Evolutionary conservation across 2,888 invertebrate genomes (phyloP).

Genomic region (Aleiodes leptofemur): DNA sequence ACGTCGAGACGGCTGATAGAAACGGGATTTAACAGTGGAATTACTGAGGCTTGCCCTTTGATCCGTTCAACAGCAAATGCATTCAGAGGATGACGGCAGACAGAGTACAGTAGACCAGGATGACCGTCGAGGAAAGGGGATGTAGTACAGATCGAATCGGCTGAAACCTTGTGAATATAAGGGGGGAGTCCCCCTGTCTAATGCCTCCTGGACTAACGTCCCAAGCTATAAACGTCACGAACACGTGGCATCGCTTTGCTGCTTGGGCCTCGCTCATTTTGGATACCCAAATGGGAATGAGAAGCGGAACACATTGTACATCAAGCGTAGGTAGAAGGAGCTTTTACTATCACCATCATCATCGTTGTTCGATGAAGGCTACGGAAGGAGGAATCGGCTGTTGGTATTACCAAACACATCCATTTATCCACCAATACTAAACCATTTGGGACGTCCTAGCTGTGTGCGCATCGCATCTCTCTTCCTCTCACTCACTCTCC

Average conservation of each 20-base stretch:
- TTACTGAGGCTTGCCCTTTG: slow-evolving; percentile 60
- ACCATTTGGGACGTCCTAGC: neutral
- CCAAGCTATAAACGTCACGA: slow-evolving; percentile 63
- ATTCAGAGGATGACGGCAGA: slow-evolving; percentile 47
- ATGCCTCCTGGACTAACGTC: slow-evolving; percentile 57
- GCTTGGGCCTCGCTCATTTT: slow-evolving; percentile 36
- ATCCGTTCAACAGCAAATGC: slow-evolving; percentile 55
- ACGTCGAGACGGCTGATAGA: slow-evolving; percentile 59
- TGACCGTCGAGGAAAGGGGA: slow-evolving; percentile 42
- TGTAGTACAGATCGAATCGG: slow-evolving; percentile 35
- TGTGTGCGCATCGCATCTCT: neutral
- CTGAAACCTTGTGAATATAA: slow-evolving; percentile 36
- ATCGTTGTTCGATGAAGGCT: neutral
- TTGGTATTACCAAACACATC: slow-evolving; percentile 21
- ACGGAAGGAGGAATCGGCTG: too few relatives aligned
- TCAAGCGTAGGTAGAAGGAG: neutral
- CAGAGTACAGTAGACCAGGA: slow-evolving; percentile 48
- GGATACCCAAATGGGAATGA: slow-evolving; percentile 28
- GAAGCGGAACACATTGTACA: slow-evolving; percentile 27
- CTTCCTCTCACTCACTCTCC: neutral
- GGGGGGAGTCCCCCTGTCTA: slow-evolving; percentile 33
- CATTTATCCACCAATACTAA: slow-evolving; percentile 21
- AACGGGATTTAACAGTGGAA: slow-evolving; percentile 66
- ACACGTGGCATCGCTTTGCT: slow-evolving; percentile 49
- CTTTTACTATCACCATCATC: slow-evolving; percentile 37